These are phyloP conservation scores for Pogonognathellus flavescens DNA, from an alignment of 1,140 invertebrate genomes.

Conservation along the genomic window DNA sequence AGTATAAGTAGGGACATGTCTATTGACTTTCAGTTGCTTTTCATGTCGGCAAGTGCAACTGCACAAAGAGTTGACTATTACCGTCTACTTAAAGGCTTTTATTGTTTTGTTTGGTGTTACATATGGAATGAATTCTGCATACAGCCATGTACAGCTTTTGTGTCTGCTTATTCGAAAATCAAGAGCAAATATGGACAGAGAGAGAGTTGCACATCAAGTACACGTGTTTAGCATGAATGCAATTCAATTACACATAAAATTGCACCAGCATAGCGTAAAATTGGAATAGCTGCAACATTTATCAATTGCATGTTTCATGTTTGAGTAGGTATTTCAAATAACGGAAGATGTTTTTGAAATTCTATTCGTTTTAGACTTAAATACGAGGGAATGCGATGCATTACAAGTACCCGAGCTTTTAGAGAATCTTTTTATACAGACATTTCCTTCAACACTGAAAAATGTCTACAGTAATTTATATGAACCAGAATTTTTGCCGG, in stretches of 20 bases:
- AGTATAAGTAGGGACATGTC: neutral
- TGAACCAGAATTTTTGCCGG: too few relatives aligned
- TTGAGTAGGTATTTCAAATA: neutral
- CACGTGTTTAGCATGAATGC: neutral
- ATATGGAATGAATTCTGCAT: neutral
- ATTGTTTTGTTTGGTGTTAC: constrained; percentile 35
- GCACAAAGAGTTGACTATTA: neutral
- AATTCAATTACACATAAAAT: neutral
- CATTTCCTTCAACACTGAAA: too few relatives aligned
- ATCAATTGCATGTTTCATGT: neutral
- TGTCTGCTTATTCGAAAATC: neutral
- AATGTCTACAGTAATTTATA: too few relatives aligned
- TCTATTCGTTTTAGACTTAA: neutral
- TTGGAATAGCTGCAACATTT: neutral
- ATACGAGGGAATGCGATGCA: too few relatives aligned
- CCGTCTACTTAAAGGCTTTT: constrained; percentile 36
- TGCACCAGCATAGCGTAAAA: neutral
- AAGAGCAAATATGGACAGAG: neutral
- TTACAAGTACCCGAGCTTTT: too few relatives aligned
- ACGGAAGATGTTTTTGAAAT: neutral
- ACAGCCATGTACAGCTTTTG: too few relatives aligned
- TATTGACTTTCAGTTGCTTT: constrained; percentile 36
- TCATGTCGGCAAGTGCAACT: constrained; percentile 17
- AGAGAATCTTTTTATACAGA: too few relatives aligned
- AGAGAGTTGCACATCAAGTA: neutral